Evolutionary conservation across 1,140 invertebrate genomes (phyloP), one percentile per base, ranked within the genome.

Genomic region (Eumaeus atala): DNA sequence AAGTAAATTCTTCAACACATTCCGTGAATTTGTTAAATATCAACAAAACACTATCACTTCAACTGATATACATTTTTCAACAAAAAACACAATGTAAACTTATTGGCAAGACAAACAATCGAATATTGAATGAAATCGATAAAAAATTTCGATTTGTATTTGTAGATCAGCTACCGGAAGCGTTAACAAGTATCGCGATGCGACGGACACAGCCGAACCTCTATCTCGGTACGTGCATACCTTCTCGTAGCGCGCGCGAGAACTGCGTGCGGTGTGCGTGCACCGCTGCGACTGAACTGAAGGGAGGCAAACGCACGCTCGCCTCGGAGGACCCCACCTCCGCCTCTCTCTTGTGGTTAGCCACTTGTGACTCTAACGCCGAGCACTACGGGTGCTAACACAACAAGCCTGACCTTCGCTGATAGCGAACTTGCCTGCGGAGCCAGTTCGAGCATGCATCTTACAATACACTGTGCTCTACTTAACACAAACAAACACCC

Each of bases 261-360:
- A 84, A 81, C 83, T 86, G 80, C 80, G 80, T 86, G 77, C 79
- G 80, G 83, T 64, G 79, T 83, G 79, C 80, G 80, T 84, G 83
- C 83, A 84, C 83, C 80, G 80, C 83, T 77, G 73, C 65, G 73
- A 83, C 80, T 84, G 71, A 70, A 77, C 79, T 74, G 67, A 68
- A 74, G 72, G 71, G 70, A 77, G 66, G 71, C 72, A 73, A 54
- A 66, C 70, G 72, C 68, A 69, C 72, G 72, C 70, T 61, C 68
- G 66, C 62, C 70, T 57, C 62, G 69, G 74, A 73, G 70, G 77
- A 75, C 78, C 78, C 79, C 79, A 80, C 79, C 79, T 72, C 77
- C 70, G 66, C 76, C 78, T 74, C 75, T 80, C 77, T 79, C 74
- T 70, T 68, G 69, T 70, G 70, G 68, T 62, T 64, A 66, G 74